Evolutionary conservation across 1,140 invertebrate genomes (phyloP).

Genomic region (Potamilus streckersoni): DNA sequence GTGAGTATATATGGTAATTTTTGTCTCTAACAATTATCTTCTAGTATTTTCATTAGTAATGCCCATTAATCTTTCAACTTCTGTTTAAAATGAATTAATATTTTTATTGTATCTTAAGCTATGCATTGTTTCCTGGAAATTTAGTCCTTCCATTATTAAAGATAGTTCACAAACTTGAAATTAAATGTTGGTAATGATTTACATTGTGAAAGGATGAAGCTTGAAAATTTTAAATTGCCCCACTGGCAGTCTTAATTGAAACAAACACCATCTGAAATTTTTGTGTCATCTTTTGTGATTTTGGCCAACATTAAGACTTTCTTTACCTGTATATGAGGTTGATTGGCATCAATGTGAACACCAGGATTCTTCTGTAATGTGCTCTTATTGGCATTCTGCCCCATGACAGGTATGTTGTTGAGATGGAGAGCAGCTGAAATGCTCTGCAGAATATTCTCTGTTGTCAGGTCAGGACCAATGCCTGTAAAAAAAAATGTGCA

Average conservation of each 20-base stretch:
- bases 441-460: constrained; percentile 92
- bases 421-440: constrained; percentile 73
- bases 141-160: too few species aligned
- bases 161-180: too few species aligned
- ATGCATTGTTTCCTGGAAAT: too few species aligned
- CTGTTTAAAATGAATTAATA: too few species aligned
- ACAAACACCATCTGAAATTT: not conserved
- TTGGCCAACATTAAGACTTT: not conserved
- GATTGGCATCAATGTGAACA: constrained; percentile 95
- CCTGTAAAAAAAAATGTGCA: constrained; percentile 66
- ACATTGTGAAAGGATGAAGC: too few species aligned
- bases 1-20: too few species aligned
- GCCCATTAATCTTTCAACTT: too few species aligned
- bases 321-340: constrained; percentile 88
- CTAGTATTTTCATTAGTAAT: too few species aligned
- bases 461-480: constrained; percentile 90
- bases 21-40: too few species aligned
- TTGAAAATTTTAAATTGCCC: too few species aligned
- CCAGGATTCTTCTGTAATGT: constrained; percentile 93
- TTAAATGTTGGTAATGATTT: too few species aligned
- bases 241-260: constrained; percentile 1
- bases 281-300: not conserved
- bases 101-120: too few species aligned
- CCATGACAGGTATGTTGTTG: constrained; percentile 77
- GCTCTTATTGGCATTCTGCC: constrained; percentile 86